Conservation (phyloP, 2,797 vertebrate species). For the Sphenodon punctatus region DNA sequence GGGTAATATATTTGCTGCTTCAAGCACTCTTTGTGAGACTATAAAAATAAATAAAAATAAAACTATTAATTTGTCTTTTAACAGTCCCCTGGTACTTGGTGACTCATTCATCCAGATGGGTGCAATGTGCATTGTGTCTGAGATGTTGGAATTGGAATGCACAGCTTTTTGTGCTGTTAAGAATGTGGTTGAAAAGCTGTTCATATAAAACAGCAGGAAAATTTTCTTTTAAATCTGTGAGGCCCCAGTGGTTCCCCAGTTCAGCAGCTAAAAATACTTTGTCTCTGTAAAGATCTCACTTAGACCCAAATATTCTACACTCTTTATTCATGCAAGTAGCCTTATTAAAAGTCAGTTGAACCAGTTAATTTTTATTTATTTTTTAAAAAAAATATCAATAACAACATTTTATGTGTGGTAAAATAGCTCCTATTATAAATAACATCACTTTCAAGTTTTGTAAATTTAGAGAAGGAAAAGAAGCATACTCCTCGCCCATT, state of each 20-base stretch:
- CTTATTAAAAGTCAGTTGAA: background rate
- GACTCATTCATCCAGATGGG: constrained; percentile 72
- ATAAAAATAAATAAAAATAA: constrained; percentile 34
- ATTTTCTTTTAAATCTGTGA: constrained; percentile 32
- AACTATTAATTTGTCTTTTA: constrained; percentile 68
- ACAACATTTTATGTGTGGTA: background rate
- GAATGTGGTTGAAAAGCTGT: constrained; percentile 53
- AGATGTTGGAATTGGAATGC: constrained; percentile 60
- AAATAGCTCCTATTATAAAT: background rate
- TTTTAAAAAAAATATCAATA: no score
- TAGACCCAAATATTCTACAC: background rate
- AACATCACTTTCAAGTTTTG: background rate
- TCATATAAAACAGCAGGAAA: constrained; percentile 27
- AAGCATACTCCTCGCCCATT: background rate
- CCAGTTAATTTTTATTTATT: background rate
- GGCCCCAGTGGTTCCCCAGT: background rate
- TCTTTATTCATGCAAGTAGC: background rate
- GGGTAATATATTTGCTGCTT: background rate
- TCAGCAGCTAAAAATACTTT: constrained; percentile 11
- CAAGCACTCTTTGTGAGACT: constrained; percentile 30
- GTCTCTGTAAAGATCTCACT: background rate
- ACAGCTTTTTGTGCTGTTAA: constrained; percentile 51
- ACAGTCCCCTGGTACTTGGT: constrained; percentile 32
- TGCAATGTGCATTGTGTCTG: constrained; percentile 64
- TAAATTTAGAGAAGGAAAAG: background rate